These are phyloP conservation scores for Rhagium mordax DNA, from an alignment of 2,888 invertebrate genomes.

Conservation along the genomic window DNA sequence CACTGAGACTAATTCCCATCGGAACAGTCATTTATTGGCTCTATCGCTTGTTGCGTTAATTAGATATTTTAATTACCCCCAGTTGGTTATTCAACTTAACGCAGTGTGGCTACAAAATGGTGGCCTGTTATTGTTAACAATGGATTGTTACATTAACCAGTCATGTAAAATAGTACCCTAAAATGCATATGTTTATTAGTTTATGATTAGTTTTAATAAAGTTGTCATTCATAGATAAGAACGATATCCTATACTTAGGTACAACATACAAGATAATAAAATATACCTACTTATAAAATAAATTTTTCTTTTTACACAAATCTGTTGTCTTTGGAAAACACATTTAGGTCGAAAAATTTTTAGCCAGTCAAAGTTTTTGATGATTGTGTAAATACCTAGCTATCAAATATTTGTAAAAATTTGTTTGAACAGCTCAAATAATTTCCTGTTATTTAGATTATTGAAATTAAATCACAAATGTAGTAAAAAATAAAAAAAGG, in stretches of 20 bases:
- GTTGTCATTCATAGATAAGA: background rate
- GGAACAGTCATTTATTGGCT: background rate
- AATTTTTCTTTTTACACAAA: background rate
- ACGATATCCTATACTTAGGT: background rate
- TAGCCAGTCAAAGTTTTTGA: no score
- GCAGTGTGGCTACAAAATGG: background rate
- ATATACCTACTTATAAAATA: background rate
- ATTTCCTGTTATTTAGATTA: no score
- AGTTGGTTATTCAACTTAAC: background rate
- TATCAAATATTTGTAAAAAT: no score
- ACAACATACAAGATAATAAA: background rate
- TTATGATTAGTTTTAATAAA: background rate
- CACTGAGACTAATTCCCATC: constrained; percentile 2
- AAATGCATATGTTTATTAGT: background rate
- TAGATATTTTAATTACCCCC: constrained; percentile 6
- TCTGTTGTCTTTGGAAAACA: no score
- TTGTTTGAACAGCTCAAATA: no score
- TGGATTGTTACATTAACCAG: background rate
- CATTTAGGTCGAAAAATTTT: no score
- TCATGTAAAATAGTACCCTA: background rate
- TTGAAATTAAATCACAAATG: no score
- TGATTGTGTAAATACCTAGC: no score
- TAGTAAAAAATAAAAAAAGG: no score
- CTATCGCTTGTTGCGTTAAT: background rate
- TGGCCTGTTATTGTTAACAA: background rate